Evolutionary conservation across 1,140 invertebrate genomes (phyloP), one percentile per base, ranked within the genome.

Genomic region (Aplysia californica): DNA sequence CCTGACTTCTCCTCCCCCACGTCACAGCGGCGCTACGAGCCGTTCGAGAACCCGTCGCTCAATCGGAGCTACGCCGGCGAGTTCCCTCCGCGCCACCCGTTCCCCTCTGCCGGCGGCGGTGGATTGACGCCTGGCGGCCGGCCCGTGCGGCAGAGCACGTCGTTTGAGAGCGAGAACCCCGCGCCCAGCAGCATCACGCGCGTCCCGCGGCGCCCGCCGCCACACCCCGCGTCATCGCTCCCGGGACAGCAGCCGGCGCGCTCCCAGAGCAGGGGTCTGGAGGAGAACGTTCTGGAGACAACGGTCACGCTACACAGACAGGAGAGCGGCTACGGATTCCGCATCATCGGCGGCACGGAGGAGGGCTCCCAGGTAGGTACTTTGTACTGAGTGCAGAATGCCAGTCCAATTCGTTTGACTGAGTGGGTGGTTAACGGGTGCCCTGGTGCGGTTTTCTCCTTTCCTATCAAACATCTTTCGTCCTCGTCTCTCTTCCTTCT

Each of bases 271-370:
- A 75, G 71, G 41, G 78, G 77, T 64, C 78, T 77, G 29, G 68
- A 65, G 29, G 79, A 80, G 55, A 94, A 95, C 78, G 95, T 92
- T 89, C 89, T 94, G 69, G 93, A 96, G 84, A 94, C 95, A 75
- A 92, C 94, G 66, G 94, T 97, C 0, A 94, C 94, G 23, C 88
- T 98, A 18, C 92, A 94, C 41, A 91, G 95, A 67, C 94, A 96
- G 86, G 95, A 96, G 67, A 93, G 93, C 86, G 96, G 96, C 21
- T 98, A 99, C 91, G 98, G 98, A 6, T 99, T 99, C 91, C 92
- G 98, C 80, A 98, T 99, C 87, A 96, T 99, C 38, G 98, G 98
- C n/a, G 98, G 98, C 38, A 97, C 96, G 0, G 98, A 99, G 91
- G 97, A 99, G 91, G 95, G 96, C 78, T 97, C 96, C 79, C 95